Conservation (phyloP, 1,140 invertebrate genomes). For the Ceratina japonica region DNA sequence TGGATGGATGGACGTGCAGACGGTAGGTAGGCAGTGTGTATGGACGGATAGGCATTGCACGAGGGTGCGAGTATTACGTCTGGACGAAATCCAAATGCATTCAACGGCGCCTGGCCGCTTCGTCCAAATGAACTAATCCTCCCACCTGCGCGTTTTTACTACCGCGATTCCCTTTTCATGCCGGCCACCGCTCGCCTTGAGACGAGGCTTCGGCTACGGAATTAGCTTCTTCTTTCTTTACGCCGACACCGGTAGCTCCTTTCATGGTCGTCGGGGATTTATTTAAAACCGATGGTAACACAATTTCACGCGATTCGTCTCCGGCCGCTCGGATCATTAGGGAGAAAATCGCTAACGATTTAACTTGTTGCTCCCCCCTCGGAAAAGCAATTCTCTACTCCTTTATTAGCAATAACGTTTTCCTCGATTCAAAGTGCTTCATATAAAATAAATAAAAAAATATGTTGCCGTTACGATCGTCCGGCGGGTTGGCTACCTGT, state of each 20-base stretch:
- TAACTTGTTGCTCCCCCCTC: not conserved
- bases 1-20: slow-evolving; percentile 46
- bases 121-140: slow-evolving; percentile 49
- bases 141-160: slow-evolving; percentile 55
- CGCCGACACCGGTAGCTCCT: not conserved
- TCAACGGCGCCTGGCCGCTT: slow-evolving; percentile 36
- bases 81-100: slow-evolving; percentile 64
- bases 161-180: slow-evolving; percentile 36
- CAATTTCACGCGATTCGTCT: not conserved
- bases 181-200: not conserved
- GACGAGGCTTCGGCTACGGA: too few relatives aligned
- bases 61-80: slow-evolving; percentile 49
- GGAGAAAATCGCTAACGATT: slow-evolving; percentile 8
- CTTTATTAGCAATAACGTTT: too few relatives aligned
- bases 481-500: too few relatives aligned
- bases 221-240: slow-evolving; percentile 15
- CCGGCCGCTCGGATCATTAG: not conserved
- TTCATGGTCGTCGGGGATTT: slow-evolving; percentile 20
- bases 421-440: not conserved
- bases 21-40: slow-evolving; percentile 37
- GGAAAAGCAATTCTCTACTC: not conserved
- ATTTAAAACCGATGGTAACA: slow-evolving; percentile 10
- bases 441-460: too few relatives aligned
- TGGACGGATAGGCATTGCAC: slow-evolving; percentile 56
- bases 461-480: too few relatives aligned